Evolutionary conservation across 1,140 invertebrate species (phyloP), one percentile per base, ranked within the genome.

Genomic region (Ostrea edulis): DNA sequence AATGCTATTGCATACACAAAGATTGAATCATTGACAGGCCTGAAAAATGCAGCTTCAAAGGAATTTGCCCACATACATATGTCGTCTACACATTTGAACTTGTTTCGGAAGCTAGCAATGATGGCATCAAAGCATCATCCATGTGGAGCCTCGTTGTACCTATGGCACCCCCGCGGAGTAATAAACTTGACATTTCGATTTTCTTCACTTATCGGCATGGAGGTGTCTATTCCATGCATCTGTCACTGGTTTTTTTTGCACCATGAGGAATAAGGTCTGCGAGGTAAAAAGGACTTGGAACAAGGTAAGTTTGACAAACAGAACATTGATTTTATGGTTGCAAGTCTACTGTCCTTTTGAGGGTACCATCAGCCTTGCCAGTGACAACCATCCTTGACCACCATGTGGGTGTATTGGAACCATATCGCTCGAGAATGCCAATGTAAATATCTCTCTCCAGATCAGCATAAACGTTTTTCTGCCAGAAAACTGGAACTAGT

Each of bases 111-210:
- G 22, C 87, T 52, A n/a, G 90, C 17, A 35, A 90, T 90, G 2
- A 92, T 85, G 58, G 88, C 87, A 53, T 92, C 91, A 77, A 90
- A 89, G 14, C 89, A 87, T 92, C 92, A 14, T 89, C 90, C 93
- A 54, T 93, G 93, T 22, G 91, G 92, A 14, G 91, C 84, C 58
- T 86, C 90, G 22, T 89, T 87, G 89, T 90, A 91, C 54, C 91
- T 82, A 62, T 91, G 91, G 0, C 91, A 52, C 3, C 90, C 92
- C 92, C 91, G 92, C 29, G 91, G 91, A 2, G 86, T 91, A 53
- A 88, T 91, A 55, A 90, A 90, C 0, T 89, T 90, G 29, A 90
- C 68, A 22, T 90, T 87, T 8, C 86, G 71, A 68, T 92, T 89
- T 8, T 89, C 68, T 25, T 88, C 86, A 14, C 85, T 54, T 0